Conservation (phyloP, 2,113 vertebrate genomes). For the Macaca nemestrina region DNA sequence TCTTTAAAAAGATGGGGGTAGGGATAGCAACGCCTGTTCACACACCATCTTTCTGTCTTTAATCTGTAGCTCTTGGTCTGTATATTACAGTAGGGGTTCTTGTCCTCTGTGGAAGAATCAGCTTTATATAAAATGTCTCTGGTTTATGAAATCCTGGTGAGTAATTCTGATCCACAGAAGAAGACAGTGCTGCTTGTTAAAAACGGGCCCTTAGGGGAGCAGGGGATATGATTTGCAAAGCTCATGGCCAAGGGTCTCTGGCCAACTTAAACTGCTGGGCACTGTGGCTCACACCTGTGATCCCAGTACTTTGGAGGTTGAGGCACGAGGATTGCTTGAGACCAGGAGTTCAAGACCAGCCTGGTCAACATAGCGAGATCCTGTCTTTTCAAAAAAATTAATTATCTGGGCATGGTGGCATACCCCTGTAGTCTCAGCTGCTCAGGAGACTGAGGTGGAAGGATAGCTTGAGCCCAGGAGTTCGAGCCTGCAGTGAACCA, state of each 20-base stretch:
- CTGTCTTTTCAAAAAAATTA: no score
- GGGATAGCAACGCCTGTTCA: background rate
- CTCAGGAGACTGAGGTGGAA: no score
- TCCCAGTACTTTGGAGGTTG: no score
- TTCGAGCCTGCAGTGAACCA: no score
- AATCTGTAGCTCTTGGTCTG: background rate
- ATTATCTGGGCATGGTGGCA: no score
- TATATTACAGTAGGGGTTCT: background rate
- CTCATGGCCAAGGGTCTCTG: background rate
- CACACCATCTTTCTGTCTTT: background rate
- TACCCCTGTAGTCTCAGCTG: no score
- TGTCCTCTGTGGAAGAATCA: background rate
- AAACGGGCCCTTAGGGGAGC: background rate
- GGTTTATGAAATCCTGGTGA: background rate
- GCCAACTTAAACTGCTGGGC: background rate
- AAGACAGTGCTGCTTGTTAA: background rate
- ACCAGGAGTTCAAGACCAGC: no score
- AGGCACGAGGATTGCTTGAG: no score
- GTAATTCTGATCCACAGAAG: background rate
- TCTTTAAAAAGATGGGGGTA: background rate
- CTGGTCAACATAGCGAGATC: no score
- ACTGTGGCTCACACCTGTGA: no score
- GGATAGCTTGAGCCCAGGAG: no score
- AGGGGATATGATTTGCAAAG: background rate
- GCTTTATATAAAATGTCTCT: background rate